phyloP scores from a whole-genome alignment of 2,113 vertebrate species.

The Erpornis zantholeuca region DNA sequence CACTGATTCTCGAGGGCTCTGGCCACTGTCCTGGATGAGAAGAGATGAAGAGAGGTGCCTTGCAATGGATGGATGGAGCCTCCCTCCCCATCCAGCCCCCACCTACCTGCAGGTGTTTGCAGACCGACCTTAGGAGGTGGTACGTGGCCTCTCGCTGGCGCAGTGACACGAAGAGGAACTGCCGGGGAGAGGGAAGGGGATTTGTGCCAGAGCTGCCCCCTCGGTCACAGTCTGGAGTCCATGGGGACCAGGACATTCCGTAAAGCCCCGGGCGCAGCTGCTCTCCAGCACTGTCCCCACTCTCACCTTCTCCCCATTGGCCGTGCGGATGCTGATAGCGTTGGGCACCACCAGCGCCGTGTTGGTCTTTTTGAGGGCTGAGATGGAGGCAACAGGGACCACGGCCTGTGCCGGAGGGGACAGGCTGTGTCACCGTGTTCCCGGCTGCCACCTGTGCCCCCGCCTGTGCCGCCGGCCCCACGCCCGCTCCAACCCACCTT shows the following conservation, averaged over 20 bases:
- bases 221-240: accelerated
- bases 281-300: accelerated
- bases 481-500: constrained; percentile 57
- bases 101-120: constrained; percentile 75
- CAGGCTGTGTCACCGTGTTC: neutral
- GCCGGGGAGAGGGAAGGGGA: neutral
- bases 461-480: accelerated
- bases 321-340: constrained; percentile 80
- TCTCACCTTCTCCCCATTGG: constrained; percentile 81
- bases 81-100: neutral
- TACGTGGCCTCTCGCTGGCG: constrained; percentile 79
- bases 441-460: neutral
- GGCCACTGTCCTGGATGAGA: constrained; percentile 61
- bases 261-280: accelerated
- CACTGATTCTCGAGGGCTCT: constrained; percentile 63
- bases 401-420: constrained; percentile 51
- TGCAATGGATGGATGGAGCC: neutral
- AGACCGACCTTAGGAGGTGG: constrained; percentile 79
- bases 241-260: neutral
- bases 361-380: constrained; percentile 85
- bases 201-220: neutral
- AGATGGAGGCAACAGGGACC: constrained; percentile 74
- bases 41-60: neutral
- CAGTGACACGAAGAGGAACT: constrained; percentile 84
- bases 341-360: constrained; percentile 85